Conservation (phyloP, 2,797 vertebrate species). For the Pseudochromis fuscus region DNA sequence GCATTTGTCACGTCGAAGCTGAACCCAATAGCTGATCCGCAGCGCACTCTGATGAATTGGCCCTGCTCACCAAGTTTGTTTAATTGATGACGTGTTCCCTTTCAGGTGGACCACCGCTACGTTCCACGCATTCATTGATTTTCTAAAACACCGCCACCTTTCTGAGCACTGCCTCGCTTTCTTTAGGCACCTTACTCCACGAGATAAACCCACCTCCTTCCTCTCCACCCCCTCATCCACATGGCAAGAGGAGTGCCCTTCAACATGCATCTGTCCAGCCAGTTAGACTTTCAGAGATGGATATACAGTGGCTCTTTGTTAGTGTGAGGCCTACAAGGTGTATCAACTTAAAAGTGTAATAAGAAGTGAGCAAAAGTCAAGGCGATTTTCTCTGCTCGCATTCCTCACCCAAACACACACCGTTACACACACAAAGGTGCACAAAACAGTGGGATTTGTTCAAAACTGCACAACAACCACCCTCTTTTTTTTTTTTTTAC, state of each 20-base stretch:
- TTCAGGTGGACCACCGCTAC: slow-evolving; percentile 78
- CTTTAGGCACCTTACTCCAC: slow-evolving; percentile 51
- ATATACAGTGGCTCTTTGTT: slow-evolving; percentile 57
- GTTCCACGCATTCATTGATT: slow-evolving; percentile 79
- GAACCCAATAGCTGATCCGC: slow-evolving; percentile 84
- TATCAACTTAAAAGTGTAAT: slow-evolving; percentile 59
- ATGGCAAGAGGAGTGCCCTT: slow-evolving; percentile 44
- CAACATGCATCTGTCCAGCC: slow-evolving; percentile 32
- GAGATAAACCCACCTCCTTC: slow-evolving; percentile 58
- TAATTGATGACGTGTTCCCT: slow-evolving; percentile 86
- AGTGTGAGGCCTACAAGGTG: slow-evolving; percentile 41
- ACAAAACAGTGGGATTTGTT: not conserved
- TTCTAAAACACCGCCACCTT: slow-evolving; percentile 70
- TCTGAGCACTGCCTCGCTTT: slow-evolving; percentile 30
- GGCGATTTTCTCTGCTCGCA: slow-evolving; percentile 27
- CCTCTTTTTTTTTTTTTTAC: too few relatives aligned
- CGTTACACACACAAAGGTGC: not conserved
- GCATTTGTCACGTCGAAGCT: slow-evolving; percentile 85
- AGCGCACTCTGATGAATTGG: slow-evolving; percentile 83
- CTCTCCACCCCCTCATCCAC: slow-evolving; percentile 38
- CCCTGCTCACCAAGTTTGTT: slow-evolving; percentile 83
- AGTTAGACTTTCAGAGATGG: slow-evolving; percentile 32
- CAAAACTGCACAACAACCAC: not conserved
- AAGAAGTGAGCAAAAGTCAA: slow-evolving; percentile 44
- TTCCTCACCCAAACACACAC: slow-evolving; percentile 29